Conservation (phyloP, 2,888 invertebrate species). For the Pandemis cinnamomeana region DNA sequence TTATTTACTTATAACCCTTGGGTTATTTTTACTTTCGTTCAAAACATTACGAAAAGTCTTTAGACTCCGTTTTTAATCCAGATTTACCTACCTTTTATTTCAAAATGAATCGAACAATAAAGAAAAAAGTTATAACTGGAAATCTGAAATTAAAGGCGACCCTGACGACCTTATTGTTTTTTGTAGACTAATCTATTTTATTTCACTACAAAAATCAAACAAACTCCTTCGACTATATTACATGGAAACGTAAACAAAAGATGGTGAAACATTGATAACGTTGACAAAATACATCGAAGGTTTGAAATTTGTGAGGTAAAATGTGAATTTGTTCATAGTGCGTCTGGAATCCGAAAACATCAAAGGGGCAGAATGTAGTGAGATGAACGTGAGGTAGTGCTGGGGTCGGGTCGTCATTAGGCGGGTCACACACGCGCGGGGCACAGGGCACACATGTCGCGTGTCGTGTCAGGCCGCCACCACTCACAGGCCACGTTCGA, state of each 20-base stretch:
- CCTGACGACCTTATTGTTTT: background rate
- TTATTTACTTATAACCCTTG: no score
- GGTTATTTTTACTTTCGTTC: no score
- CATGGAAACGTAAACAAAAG: background rate
- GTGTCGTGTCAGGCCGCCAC: slow-evolving; percentile 63
- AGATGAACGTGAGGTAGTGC: slow-evolving; percentile 34
- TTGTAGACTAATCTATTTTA: background rate
- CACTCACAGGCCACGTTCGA: slow-evolving; percentile 63
- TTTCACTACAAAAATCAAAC: background rate
- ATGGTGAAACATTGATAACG: background rate
- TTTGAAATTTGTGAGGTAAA: slow-evolving; percentile 12
- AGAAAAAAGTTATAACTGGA: background rate
- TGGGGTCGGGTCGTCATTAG: slow-evolving; percentile 36
- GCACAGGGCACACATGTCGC: slow-evolving; percentile 44
- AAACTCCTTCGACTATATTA: background rate
- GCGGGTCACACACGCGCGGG: slow-evolving; percentile 42
- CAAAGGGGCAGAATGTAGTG: slow-evolving; percentile 31
- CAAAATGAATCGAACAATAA: background rate
- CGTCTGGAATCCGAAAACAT: slow-evolving; percentile 26
- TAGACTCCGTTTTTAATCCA: no score
- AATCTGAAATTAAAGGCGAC: no score
- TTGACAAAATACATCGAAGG: background rate
- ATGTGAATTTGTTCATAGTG: slow-evolving; percentile 29
- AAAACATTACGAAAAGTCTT: no score
- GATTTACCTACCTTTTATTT: no score